Conservation (phyloP, 1,140 invertebrate species). For the Penaeus indicus region DNA sequence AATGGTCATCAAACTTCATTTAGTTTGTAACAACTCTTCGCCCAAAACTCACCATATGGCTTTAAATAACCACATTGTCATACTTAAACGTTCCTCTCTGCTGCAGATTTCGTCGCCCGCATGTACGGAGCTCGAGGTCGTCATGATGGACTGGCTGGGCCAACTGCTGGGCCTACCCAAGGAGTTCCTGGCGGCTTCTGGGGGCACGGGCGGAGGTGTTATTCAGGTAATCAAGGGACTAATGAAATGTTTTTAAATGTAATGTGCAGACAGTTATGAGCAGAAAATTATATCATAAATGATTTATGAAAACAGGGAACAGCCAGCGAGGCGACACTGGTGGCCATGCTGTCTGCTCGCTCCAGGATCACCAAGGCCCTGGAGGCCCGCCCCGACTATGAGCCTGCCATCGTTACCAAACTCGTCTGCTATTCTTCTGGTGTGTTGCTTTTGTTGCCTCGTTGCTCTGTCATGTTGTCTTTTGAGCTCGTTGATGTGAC, state of each 20-base stretch:
- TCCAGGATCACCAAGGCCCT: slow-evolving; percentile 24
- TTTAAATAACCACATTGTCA: no score
- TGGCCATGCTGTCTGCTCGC: slow-evolving; percentile 87
- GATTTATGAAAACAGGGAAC: slow-evolving; percentile 74
- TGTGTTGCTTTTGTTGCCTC: no score
- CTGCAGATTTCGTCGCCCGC: slow-evolving; percentile 92
- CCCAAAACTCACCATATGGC: no score
- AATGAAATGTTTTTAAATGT: no score
- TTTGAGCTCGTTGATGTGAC: no score
- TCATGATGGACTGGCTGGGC: slow-evolving; percentile 97
- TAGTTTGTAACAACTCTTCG: no score
- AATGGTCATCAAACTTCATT: no score
- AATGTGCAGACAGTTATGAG: no score
- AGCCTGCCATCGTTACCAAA: background rate
- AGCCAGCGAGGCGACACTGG: slow-evolving; percentile 88
- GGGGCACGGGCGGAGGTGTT: slow-evolving; percentile 90
- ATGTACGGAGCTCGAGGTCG: slow-evolving; percentile 97
- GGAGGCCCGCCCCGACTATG: background rate
- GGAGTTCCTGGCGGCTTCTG: slow-evolving; percentile 85
- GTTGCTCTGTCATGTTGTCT: no score
- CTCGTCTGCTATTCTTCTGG: slow-evolving; percentile 44
- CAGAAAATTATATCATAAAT: no score
- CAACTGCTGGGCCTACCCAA: slow-evolving; percentile 93
- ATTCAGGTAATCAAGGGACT: slow-evolving; percentile 80
- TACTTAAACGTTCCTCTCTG: background rate